phyloP scores from a whole-genome alignment of 1,140 invertebrate genomes.

The Bacillus rossius region DNA sequence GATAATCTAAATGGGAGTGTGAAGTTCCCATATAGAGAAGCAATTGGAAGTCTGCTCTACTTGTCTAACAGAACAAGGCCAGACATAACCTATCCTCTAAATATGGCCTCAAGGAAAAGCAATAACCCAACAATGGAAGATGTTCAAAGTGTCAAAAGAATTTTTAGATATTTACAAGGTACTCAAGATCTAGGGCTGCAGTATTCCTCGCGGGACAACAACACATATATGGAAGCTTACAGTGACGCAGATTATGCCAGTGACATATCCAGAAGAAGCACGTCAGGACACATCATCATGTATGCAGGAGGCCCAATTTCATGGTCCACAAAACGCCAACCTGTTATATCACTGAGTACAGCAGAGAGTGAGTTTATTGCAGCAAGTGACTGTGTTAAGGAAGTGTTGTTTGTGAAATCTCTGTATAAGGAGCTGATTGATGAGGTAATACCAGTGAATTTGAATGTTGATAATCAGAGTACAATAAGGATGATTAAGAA shows the following conservation, averaged over 20 bases:
- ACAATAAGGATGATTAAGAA: too few species aligned
- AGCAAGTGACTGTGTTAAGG: too few species aligned
- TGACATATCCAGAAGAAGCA: not conserved
- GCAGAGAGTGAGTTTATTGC: too few species aligned
- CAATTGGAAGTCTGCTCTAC: constrained; percentile 35
- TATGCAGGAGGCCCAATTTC: too few species aligned
- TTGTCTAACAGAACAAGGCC: constrained; percentile 32
- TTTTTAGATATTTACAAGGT: constrained; percentile 40
- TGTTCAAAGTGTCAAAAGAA: constrained; percentile 34
- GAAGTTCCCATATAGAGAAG: constrained; percentile 25
- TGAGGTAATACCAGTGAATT: too few species aligned
- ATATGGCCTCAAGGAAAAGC: constrained; percentile 24
- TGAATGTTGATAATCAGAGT: too few species aligned
- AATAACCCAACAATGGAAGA: constrained; percentile 28
- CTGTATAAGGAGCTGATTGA: too few species aligned
- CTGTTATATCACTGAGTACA: too few species aligned
- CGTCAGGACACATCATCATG: too few species aligned
- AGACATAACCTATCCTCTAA: constrained; percentile 37
- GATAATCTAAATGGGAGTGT: not conserved
- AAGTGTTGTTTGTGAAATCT: too few species aligned
- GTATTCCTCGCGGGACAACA: not conserved
- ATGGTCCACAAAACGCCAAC: too few species aligned
- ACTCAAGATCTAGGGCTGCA: constrained; percentile 25
- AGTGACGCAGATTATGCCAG: constrained; percentile 23
- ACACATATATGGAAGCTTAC: not conserved